A percentile compares a stretch with the other conserved stretches of the same genome.
These are phyloP conservation scores for Aspidoscelis tigris DNA, from an alignment of 2,113 vertebrate genomes.

Conservation along the genomic window DNA sequence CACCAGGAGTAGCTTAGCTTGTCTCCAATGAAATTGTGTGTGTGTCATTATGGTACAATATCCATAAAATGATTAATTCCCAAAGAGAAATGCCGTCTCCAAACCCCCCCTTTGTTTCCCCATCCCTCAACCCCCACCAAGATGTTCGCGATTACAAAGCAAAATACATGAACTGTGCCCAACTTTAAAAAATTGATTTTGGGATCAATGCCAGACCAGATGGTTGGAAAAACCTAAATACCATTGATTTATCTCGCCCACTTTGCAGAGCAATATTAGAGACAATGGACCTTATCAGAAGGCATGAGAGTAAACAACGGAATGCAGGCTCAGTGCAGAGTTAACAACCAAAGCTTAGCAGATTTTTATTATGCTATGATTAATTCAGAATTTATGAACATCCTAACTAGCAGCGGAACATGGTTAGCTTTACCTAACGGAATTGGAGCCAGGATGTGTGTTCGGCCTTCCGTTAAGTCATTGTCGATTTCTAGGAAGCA, in stretches of 20 bases:
- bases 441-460: constrained; percentile 40
- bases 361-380: constrained; percentile 74
- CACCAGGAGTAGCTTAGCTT: constrained; percentile 18
- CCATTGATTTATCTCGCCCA: constrained; percentile 83
- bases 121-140: constrained; percentile 22
- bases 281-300: constrained; percentile 82
- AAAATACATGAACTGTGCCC: constrained; percentile 74
- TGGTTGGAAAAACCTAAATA: constrained; percentile 81
- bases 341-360: constrained; percentile 75
- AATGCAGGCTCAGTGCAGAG: constrained; percentile 74
- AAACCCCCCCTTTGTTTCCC: constrained; percentile 30
- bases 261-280: constrained; percentile 79
- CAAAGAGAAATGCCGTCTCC: constrained; percentile 34
- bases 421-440: constrained; percentile 35
- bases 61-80: constrained; percentile 44
- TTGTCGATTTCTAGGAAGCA: constrained; percentile 13
- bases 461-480: constrained; percentile 6
- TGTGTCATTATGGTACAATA: background rate
- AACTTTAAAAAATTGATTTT: constrained; percentile 78
- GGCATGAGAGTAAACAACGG: constrained; percentile 80
- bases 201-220: constrained; percentile 80
- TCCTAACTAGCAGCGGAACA: constrained; percentile 66
- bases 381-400: constrained; percentile 71
- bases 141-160: constrained; percentile 61
- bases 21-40: constrained; percentile 18